Evolutionary conservation across 2,113 vertebrate species (phyloP).

Genomic region (Willisornis vidua): DNA sequence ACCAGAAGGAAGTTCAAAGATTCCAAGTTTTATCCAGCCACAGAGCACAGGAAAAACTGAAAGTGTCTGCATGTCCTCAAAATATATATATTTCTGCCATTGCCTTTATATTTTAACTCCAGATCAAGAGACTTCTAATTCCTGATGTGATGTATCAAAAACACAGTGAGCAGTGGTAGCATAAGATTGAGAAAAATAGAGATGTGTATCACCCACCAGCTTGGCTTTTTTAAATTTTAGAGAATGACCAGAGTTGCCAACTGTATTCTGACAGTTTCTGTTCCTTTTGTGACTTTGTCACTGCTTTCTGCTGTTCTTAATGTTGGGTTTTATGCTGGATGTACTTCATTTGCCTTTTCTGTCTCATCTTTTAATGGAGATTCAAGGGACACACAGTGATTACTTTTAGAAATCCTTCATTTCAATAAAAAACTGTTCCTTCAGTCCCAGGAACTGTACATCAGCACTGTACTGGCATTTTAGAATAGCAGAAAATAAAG

Average conservation of each 20-base stretch:
- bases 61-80: neutral
- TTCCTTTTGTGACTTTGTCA: constrained; percentile 11
- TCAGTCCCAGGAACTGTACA: constrained; percentile 36
- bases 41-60: neutral
- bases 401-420: constrained; percentile 28
- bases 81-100: neutral
- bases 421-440: neutral
- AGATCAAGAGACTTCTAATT: neutral
- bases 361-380: neutral
- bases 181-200: neutral
- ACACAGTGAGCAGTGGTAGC: neutral
- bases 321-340: constrained; percentile 30
- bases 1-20: neutral
- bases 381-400: neutral
- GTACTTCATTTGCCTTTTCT: neutral
- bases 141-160: neutral
- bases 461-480: neutral
- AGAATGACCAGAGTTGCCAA: neutral
- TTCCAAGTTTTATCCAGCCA: neutral
- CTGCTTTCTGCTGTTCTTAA: constrained; percentile 28
- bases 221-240: neutral
- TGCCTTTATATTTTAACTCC: neutral
- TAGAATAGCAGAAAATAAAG: constrained; percentile 33
- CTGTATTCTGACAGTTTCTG: constrained; percentile 7
- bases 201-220: neutral